Conservation (phyloP, 2,888 invertebrate species). For the Melinaea marsaeus region DNA sequence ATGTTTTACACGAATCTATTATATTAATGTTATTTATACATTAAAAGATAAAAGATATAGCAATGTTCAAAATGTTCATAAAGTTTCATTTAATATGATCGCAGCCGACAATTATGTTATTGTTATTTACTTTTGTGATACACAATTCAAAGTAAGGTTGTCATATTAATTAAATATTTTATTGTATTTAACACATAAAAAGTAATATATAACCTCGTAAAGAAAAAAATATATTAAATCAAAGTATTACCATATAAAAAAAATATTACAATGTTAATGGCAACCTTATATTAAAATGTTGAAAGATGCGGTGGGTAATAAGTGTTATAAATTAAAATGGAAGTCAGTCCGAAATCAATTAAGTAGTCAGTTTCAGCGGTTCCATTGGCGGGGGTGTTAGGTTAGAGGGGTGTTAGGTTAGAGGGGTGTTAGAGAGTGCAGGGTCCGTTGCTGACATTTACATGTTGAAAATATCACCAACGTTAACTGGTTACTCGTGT, state of each 20-base stretch:
- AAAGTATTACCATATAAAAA: not conserved
- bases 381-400: constrained; percentile 51
- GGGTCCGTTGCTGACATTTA: constrained; percentile 76
- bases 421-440: constrained; percentile 57
- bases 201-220: not conserved
- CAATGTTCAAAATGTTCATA: constrained; percentile 38
- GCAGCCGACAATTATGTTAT: constrained; percentile 42
- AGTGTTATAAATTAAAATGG: constrained; percentile 19
- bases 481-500: constrained; percentile 63
- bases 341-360: constrained; percentile 47
- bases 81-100: constrained; percentile 48
- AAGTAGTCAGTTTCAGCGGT: constrained; percentile 56
- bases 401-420: constrained; percentile 51
- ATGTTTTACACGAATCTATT: constrained; percentile 39
- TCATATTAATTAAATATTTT: constrained; percentile 37
- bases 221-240: not conserved
- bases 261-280: constrained; percentile 45
- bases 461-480: constrained; percentile 70
- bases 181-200: not conserved
- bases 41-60: constrained; percentile 34
- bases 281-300: constrained; percentile 61
- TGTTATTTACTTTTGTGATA: constrained; percentile 17
- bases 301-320: constrained; percentile 48
- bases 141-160: constrained; percentile 53
- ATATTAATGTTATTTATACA: constrained; percentile 7